phyloP scores from a whole-genome alignment of 2,113 vertebrate genomes.

The Macaca fascicularis region T2T-MFA8v1.1 NC_088388.1:24264001-24264500 shows the following conservation, averaged over 20 bases:
- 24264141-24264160: not conserved
- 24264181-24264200: not conserved
- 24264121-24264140: not conserved
- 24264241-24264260: not conserved
- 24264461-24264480: not conserved
- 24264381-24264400: not conserved
- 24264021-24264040: not conserved
- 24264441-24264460: not conserved
- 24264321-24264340: too few species aligned
- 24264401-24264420: not conserved
- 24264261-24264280: not conserved
- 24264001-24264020: not conserved
- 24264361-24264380: not conserved
- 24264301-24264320: not conserved
- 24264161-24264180: not conserved
- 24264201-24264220: not conserved
- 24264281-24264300: not conserved
- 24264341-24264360: not conserved
- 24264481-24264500: too few species aligned
- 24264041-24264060: not conserved
- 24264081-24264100: not conserved
- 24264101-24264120: not conserved
- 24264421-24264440: not conserved
- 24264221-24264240: not conserved
- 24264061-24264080: not conserved